Conservation (phyloP, 1,140 invertebrate genomes). For the Atta cephalotes region DNA sequence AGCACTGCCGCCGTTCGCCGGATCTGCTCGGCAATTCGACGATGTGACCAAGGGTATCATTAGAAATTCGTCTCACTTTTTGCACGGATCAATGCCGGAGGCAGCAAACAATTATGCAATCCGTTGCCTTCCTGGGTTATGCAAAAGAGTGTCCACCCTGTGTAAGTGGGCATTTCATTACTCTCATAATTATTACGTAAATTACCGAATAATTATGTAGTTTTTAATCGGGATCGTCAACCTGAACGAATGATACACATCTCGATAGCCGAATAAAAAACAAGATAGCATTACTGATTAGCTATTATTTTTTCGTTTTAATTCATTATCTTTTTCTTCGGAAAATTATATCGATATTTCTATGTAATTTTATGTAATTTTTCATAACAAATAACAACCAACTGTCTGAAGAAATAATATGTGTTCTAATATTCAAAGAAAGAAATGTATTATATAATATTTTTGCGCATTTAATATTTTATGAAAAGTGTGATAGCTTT, state of each 20-base stretch:
- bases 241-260: slow-evolving; percentile 24
- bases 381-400: background rate
- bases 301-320: background rate
- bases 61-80: slow-evolving; percentile 71
- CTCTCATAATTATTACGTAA: slow-evolving; percentile 68
- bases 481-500: background rate
- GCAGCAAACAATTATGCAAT: slow-evolving; percentile 29
- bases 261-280: background rate
- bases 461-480: background rate
- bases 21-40: slow-evolving; percentile 26
- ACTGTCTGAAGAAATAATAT: background rate
- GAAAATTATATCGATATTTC: slow-evolving; percentile 10
- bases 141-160: slow-evolving; percentile 23
- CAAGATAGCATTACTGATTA: slow-evolving; percentile 16
- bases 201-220: slow-evolving; percentile 39
- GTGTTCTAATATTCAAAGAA: background rate
- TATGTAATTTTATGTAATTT: slow-evolving; percentile 9
- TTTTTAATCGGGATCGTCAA: slow-evolving; percentile 19
- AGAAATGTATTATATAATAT: background rate
- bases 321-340: slow-evolving; percentile 5
- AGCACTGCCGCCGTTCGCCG: slow-evolving; percentile 2
- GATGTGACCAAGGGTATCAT: slow-evolving; percentile 47
- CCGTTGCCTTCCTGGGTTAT: slow-evolving; percentile 40
- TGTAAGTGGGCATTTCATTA: slow-evolving; percentile 45
- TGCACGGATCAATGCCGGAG: slow-evolving; percentile 50